Evolutionary conservation across 1,140 invertebrate genomes (phyloP), one percentile per base, ranked within the genome.

Genomic region (Sycophila sp.): DNA sequence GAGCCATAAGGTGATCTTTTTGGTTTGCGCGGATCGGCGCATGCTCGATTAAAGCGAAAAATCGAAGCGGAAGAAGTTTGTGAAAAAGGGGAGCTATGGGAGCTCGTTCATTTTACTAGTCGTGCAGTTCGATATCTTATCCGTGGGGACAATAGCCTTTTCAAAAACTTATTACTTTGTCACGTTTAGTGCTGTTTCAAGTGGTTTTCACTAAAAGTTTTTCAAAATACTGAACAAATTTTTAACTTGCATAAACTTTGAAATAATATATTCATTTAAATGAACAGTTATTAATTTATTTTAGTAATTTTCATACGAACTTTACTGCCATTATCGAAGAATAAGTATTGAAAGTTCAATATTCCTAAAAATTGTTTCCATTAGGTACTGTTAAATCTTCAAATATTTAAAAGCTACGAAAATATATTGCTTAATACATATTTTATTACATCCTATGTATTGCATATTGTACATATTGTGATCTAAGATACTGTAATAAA

Each of bases 1-100:
- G 19, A 3, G 19, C 11, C 13, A 40, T 40, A n/a, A 11, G 38
- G 13, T 45, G 15, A 8, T 45, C 40, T 13, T 19, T 45, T 45
- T 19, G 19, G 19, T 19, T 45, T 15, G n/a, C 40, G 7, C n/a
- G 40, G 15, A 19, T 17, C 40, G 2, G 47, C 47, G 47, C 47
- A 51, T 51, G 47, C 47, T 51, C 47, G 47, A 28, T 11, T 13
- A n/a, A n/a, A 24, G 24, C 24, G 22, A 51, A 47, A 58, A 58
- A 67, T 2, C n/a, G 17, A 58, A 45, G 65, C 36, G 30, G 53
- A 26, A 67, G 51, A 24, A 47, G 17, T 13, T 67, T 67, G 15
- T 28, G 30, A 42, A 30, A 66, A 56, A 66, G 4, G 24, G 24
- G 24, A 34, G 53, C 15, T n/a, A 4, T 24, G 47, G 24, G 4